Base-by-base conservation (phyloP, 2,888 invertebrate species). In the Drosophila acutilabella region DNA sequence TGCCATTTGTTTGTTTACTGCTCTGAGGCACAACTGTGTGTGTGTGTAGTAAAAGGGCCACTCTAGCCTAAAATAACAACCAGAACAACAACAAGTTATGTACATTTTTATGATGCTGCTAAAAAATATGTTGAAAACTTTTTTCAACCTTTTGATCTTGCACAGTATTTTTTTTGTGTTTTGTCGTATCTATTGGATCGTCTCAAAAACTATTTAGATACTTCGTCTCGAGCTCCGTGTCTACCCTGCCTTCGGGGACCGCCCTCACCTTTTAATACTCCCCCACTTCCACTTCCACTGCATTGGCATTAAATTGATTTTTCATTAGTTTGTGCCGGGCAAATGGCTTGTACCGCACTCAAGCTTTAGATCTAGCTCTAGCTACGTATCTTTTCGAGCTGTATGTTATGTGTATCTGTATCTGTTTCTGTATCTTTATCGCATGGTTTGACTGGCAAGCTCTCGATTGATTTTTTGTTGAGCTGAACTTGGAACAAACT, bases 281-380 rank as follows among this genome's bases (percentile, higher is more conserved):
- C 57, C 47, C 38, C 57, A 48, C 18, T 14, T 20, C 50, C 18
- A 71, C 48, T 66, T 26, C 50, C 18, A 71, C 48, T 66, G 73
- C 70, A 78, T 71, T 81, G 74, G 79, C 75, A 80, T 81, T 53
- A 80, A 80, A 81, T 80, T 81, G 80, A 81, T 75, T 81, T 80
- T 80, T 81, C 80, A 81, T 81, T 80, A 80, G 78, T 68, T 71
- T 76, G 80, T 80, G 74, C 74, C 74, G 76, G 76, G 23, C 74
- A 36, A 58, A 48, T 45, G 76, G 65, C 74, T 74, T 71, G 74
- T 74, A 74, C 76, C 75, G 57, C 48, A 60, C 41, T 23, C 50
- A 20, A 50, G 36, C 48, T 54, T 38, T 14, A 40, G 53, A 58
- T 59, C 45, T 56, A 60, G 52, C 53, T 48, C 23, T 67, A 57